Conservation (phyloP, 1,140 invertebrate species). For the Nasonia giraulti region DNA sequence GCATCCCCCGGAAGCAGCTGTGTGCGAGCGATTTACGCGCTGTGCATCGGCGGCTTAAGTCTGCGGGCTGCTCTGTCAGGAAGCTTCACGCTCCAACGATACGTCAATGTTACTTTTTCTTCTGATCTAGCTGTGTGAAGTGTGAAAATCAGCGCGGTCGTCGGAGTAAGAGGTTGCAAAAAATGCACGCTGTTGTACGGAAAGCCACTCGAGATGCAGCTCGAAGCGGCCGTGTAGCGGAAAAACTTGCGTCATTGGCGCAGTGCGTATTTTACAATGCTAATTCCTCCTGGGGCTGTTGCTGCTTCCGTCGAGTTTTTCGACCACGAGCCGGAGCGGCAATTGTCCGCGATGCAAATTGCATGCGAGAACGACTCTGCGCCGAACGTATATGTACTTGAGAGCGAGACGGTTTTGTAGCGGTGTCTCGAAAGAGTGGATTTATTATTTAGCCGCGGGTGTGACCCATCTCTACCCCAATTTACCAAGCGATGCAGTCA, state of each 20-base stretch:
- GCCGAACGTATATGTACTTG: background rate
- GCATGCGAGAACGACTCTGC: background rate
- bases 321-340: conserved; percentile 20
- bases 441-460: too few species aligned
- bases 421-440: too few species aligned
- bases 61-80: too few species aligned
- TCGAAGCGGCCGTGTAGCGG: background rate
- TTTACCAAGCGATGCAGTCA: too few species aligned
- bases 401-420: background rate
- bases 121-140: too few species aligned
- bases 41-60: too few species aligned
- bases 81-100: background rate
- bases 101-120: too few species aligned
- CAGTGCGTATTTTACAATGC: conserved; percentile 35
- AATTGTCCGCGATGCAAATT: conserved; percentile 1
- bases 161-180: background rate
- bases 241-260: conserved; percentile 31
- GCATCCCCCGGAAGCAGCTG: background rate
- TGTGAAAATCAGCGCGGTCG: too few species aligned
- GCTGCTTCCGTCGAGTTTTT: conserved; percentile 13
- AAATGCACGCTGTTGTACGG: background rate
- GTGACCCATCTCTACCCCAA: too few species aligned
- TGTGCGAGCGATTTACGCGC: background rate
- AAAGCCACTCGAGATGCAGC: background rate
- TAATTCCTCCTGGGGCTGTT: conserved; percentile 12